Conservation (phyloP, 2,888 invertebrate species). For the Acrobasis repandana region DNA sequence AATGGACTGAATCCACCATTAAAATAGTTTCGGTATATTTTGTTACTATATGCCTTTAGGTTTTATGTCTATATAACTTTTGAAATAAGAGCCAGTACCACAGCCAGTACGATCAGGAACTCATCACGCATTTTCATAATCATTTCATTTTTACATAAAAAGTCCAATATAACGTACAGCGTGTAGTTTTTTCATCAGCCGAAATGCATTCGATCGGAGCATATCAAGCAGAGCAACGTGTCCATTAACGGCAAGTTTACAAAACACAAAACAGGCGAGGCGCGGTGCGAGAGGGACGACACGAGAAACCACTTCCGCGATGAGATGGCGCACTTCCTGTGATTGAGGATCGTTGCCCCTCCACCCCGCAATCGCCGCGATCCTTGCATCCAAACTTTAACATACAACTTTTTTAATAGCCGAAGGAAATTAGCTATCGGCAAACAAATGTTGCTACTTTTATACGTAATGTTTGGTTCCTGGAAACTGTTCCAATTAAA, state of each 20-base stretch:
- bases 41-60: too few relatives aligned
- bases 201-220: constrained; percentile 64
- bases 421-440: constrained; percentile 48
- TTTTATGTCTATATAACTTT: too few relatives aligned
- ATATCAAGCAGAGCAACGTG: constrained; percentile 60
- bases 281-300: constrained; percentile 64
- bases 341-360: constrained; percentile 68
- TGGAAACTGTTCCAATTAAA: constrained; percentile 4
- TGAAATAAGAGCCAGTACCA: not conserved
- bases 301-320: constrained; percentile 81
- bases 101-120: not conserved
- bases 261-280: constrained; percentile 49
- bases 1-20: too few relatives aligned
- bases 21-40: too few relatives aligned
- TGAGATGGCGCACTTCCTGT: constrained; percentile 84
- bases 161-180: constrained; percentile 6
- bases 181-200: constrained; percentile 52
- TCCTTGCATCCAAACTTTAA: constrained; percentile 28
- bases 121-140: not conserved
- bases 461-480: constrained; percentile 10
- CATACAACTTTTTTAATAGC: constrained; percentile 37
- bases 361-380: constrained; percentile 38
- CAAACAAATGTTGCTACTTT: constrained; percentile 36
- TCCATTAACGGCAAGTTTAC: constrained; percentile 70
- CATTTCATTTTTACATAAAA: too few relatives aligned